Evolutionary conservation across 2,113 vertebrate species (phyloP), one percentile per base, ranked within the genome.

Genomic region (Kryptolebias marmoratus): DNA sequence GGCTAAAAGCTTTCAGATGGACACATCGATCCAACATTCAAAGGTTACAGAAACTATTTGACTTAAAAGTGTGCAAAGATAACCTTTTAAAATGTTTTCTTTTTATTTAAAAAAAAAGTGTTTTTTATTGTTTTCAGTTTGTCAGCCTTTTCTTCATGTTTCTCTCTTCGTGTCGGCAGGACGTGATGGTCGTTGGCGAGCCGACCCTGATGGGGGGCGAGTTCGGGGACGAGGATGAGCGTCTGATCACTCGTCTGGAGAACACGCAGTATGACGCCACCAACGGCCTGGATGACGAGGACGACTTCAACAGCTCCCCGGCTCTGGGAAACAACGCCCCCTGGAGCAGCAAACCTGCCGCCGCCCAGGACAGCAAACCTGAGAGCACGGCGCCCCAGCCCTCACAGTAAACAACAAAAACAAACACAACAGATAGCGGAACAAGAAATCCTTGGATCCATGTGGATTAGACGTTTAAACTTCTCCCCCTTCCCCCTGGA

Each of bases 171-270:
- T 61, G 3, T 49, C 18, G 15, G 7, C 95, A 99, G 98, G 98
- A 99, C 85, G 98, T 99, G 93, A 99, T 99, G 98, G 98, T 99
- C 86, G 98, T 99, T 75, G 98, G 98, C 85, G 98, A 99, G 91
- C 98, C 98, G 81, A 99, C 98, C 85, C 93, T 99, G 91, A 99
- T 99, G 98, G 98, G 98, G 68, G 98, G 98, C 73, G 97, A 99
- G 92, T 99, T 99, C 68, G 98, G 98, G 80, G 97, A 99, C 78
- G 98, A 99, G 94, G 98, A 99, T 5, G 98, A 99, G 95, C 97
- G 98, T 86, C 96, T 99, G 93, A 99, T 99, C 95, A 99, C 98
- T 71, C 96, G 98, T 89, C 95, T 99, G 94, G 98, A 99, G 95
- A 99, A 99, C 89, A 99, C 97, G 69, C 98, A 99, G 88, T 99